Conservation (phyloP, 2,113 vertebrate species). For the Tachycineta bicolor region DNA sequence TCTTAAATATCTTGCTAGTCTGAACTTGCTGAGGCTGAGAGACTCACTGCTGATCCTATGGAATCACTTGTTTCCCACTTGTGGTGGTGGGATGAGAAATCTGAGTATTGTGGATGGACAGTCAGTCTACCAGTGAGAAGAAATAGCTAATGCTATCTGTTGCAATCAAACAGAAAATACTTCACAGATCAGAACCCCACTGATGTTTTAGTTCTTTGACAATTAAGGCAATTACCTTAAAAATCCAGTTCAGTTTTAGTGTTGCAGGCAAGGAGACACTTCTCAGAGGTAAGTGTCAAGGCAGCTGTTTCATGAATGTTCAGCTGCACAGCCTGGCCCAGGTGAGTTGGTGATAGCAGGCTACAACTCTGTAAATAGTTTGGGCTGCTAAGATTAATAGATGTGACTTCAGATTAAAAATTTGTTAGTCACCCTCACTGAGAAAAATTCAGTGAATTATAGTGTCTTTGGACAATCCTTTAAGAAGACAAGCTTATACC, state of each 20-base stretch:
- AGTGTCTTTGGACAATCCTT: no score
- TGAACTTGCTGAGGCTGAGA: neutral
- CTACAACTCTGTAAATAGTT: no score
- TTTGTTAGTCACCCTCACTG: no score
- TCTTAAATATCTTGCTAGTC: neutral
- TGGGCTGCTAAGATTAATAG: no score
- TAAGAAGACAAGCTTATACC: no score
- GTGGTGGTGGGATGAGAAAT: neutral
- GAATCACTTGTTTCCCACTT: neutral
- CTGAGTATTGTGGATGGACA: neutral
- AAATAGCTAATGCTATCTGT: neutral
- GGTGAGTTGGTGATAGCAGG: no score
- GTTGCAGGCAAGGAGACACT: neutral
- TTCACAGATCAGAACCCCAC: neutral
- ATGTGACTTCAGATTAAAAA: no score
- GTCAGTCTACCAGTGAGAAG: neutral
- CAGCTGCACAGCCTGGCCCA: neutral
- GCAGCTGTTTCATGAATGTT: neutral
- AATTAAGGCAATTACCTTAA: neutral
- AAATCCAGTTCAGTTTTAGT: neutral
- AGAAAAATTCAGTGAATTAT: no score
- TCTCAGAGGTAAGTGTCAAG: neutral
- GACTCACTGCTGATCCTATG: neutral
- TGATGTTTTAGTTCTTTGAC: neutral
- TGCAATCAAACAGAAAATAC: neutral